Percentiles rank a stretch among this genome's conserved stretches.
These are phyloP conservation scores for Caenorhabditis sinica DNA, from an alignment of 2,888 invertebrate species.

Conservation along the genomic window DNA sequence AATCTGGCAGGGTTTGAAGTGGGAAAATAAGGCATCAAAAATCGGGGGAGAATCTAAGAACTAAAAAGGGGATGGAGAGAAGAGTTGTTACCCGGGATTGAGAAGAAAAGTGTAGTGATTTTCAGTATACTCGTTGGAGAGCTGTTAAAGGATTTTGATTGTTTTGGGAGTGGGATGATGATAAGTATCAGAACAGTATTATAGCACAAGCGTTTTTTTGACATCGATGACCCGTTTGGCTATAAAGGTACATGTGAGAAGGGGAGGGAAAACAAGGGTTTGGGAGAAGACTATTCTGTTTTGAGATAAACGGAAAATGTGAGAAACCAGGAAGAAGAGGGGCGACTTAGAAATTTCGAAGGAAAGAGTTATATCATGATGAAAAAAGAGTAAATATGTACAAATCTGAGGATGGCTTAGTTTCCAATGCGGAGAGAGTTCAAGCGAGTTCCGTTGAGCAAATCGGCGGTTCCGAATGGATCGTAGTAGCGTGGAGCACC, in stretches of 20 bases:
- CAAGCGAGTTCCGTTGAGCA: constrained; percentile 64
- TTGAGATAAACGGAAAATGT: not conserved
- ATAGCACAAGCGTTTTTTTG: constrained; percentile 37
- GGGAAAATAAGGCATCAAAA: not conserved
- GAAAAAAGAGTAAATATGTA: constrained; percentile 30
- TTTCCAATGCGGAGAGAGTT: constrained; percentile 60
- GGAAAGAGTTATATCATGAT: constrained; percentile 13
- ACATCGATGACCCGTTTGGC: constrained; percentile 23
- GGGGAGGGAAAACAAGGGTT: not conserved
- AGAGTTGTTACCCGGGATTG: not conserved
- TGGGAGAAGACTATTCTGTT: not conserved
- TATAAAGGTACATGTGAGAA: constrained; percentile 34
- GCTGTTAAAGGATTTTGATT: not conserved
- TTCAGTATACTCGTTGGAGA: not conserved
- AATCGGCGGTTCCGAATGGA: constrained; percentile 72
- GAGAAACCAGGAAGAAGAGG: not conserved
- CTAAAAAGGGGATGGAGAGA: not conserved
- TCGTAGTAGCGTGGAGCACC: constrained; percentile 69
- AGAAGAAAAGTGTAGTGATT: not conserved
- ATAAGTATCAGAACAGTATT: constrained; percentile 34
- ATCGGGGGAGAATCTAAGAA: too few species aligned
- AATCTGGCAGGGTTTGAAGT: not conserved
- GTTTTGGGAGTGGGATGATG: not conserved
- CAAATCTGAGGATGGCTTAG: constrained; percentile 11
- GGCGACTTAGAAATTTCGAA: constrained; percentile 3